Conservation (phyloP, 2,797 vertebrate species). For the Spinus olivaceus region DNA sequence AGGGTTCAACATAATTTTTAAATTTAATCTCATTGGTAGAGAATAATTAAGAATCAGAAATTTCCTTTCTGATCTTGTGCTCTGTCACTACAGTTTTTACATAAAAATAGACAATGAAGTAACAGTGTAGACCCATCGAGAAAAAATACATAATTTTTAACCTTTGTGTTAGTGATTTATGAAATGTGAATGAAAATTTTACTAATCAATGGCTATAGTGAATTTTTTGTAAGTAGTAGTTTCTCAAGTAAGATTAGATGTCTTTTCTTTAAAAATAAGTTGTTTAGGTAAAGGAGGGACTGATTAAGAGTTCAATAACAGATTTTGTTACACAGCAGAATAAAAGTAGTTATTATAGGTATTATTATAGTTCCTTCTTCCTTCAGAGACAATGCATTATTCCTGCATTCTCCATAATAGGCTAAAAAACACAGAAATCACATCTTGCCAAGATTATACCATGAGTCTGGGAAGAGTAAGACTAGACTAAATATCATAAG, state of each 20-base stretch:
- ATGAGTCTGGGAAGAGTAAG: background rate
- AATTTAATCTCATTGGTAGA: background rate
- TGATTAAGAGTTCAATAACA: background rate
- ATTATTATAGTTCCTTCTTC: background rate
- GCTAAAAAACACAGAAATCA: background rate
- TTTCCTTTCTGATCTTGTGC: background rate
- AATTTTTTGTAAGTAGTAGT: background rate
- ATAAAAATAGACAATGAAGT: background rate
- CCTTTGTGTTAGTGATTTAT: background rate
- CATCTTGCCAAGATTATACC: background rate
- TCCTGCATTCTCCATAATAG: background rate
- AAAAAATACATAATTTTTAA: background rate
- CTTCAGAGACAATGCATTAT: background rate
- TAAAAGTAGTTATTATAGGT: background rate
- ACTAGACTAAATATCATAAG: background rate
- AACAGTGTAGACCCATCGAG: background rate
- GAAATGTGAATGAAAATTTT: background rate
- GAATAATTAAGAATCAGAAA: background rate
- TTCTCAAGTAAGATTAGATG: background rate
- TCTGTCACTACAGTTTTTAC: background rate
- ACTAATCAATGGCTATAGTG: background rate
- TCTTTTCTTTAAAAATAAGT: background rate
- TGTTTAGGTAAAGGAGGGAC: background rate
- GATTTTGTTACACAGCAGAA: background rate
- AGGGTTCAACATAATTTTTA: background rate